Conservation (phyloP, 2,113 vertebrate genomes). For the Chloroceryle aenea region DNA sequence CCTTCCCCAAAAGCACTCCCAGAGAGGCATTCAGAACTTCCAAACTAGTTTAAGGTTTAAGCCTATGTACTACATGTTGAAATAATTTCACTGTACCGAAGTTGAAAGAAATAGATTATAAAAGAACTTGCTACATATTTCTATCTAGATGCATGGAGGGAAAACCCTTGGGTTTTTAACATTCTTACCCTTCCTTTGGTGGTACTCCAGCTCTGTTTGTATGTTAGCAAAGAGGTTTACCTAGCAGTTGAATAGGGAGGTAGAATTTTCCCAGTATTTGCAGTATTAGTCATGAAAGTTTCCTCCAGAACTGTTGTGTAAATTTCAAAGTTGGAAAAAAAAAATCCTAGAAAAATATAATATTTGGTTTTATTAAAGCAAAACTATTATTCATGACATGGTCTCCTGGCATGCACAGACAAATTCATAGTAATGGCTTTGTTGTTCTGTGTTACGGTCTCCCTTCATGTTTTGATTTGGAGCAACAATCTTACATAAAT, state of each 20-base stretch:
- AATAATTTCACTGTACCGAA: neutral
- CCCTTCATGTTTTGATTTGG: neutral
- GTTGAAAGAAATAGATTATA: neutral
- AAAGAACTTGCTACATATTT: neutral
- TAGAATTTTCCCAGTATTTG: neutral
- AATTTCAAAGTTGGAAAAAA: neutral
- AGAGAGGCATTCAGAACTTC: neutral
- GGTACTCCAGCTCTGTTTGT: neutral
- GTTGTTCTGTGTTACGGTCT: neutral
- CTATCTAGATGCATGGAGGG: neutral
- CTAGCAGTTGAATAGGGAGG: neutral
- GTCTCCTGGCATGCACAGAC: neutral
- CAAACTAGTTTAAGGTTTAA: neutral
- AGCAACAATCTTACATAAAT: neutral
- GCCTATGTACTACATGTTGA: neutral
- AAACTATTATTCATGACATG: neutral
- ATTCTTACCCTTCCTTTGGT: neutral
- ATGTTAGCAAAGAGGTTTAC: neutral
- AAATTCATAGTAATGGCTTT: neutral
- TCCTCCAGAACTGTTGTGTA: neutral
- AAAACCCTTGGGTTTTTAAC: neutral
- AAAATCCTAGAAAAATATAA: neutral
- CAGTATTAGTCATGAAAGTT: neutral
- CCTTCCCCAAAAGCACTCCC: neutral
- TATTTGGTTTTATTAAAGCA: neutral